Percentiles rank a stretch among this genome's conserved stretches.
Evolutionary conservation across 2,888 invertebrate species (phyloP).

Genomic region (Minunthozetes semirufus): DNA sequence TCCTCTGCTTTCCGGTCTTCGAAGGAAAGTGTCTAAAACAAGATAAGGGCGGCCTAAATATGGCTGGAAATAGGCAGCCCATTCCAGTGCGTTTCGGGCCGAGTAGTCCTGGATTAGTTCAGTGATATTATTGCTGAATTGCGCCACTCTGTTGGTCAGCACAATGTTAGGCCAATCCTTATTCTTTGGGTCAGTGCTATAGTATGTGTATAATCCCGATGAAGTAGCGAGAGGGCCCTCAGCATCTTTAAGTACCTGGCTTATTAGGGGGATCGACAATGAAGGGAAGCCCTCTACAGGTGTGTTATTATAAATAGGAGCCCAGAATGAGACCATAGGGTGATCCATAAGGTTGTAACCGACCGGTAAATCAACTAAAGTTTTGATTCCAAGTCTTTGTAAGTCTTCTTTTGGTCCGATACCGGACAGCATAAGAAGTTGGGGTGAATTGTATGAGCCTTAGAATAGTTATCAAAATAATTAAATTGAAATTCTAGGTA

Average conservation of each 20-base stretch:
- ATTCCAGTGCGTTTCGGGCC: neutral
- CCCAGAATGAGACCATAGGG: neutral
- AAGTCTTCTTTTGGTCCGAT: neutral
- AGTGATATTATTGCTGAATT: neutral
- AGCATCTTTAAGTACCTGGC: neutral
- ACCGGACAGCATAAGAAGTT: slow-evolving; percentile 8
- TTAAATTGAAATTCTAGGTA: neutral
- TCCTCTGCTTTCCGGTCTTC: neutral
- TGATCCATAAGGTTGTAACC: neutral
- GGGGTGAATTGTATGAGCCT: neutral
- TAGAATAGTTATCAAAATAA: neutral
- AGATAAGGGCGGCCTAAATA: neutral
- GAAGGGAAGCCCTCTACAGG: neutral
- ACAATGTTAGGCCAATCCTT: neutral
- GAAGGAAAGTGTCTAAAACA: neutral
- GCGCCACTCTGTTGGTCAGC: neutral
- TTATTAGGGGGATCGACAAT: neutral
- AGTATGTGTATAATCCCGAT: neutral
- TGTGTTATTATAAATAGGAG: neutral
- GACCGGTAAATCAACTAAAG: neutral
- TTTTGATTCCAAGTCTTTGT: neutral
- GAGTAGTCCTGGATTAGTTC: neutral
- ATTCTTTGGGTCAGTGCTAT: neutral
- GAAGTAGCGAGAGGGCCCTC: neutral
- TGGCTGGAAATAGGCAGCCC: neutral